Conservation (phyloP, 2,113 vertebrate species). For the Hydrolagus affinis region DNA sequence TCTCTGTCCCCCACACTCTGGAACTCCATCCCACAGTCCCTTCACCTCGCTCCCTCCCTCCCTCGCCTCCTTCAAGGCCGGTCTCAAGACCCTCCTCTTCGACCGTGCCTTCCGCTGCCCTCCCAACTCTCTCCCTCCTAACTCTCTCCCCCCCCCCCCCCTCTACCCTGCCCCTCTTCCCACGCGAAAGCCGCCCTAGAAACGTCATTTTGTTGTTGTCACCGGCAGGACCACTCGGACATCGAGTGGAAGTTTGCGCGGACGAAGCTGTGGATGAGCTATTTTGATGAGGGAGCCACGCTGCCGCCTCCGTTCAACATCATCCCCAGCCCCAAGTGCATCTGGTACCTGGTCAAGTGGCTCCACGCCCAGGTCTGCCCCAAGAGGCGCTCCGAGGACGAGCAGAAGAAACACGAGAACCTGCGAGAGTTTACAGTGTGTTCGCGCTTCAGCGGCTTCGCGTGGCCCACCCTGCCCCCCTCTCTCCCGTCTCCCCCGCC, state of each 20-base stretch:
- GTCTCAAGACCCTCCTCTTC: too few species aligned
- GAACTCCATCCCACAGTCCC: too few species aligned
- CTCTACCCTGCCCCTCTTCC: too few species aligned
- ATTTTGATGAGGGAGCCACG: constrained; percentile 93
- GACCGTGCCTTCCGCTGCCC: too few species aligned
- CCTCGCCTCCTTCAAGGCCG: too few species aligned
- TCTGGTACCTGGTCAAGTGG: constrained; percentile 86
- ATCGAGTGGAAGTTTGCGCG: constrained; percentile 97
- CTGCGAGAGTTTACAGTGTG: constrained; percentile 82
- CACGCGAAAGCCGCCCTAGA: too few species aligned
- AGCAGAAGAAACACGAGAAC: constrained; percentile 75
- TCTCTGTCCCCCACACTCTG: too few species aligned
- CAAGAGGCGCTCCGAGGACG: constrained; percentile 55
- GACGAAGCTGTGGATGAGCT: constrained; percentile 97
- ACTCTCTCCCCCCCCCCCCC: too few species aligned
- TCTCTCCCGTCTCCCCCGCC: too few species aligned
- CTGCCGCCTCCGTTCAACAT: constrained; percentile 92
- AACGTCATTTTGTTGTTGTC: not conserved
- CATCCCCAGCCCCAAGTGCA: constrained; percentile 84
- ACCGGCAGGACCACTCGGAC: constrained; percentile 79
- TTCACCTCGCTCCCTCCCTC: too few species aligned
- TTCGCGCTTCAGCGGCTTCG: not conserved
- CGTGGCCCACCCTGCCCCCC: not conserved
- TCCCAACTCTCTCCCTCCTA: too few species aligned
- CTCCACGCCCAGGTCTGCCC: constrained; percentile 74